These are phyloP conservation scores for Cydia strobilella DNA, from an alignment of 1,140 invertebrate genomes.

Conservation along the genomic window DNA sequence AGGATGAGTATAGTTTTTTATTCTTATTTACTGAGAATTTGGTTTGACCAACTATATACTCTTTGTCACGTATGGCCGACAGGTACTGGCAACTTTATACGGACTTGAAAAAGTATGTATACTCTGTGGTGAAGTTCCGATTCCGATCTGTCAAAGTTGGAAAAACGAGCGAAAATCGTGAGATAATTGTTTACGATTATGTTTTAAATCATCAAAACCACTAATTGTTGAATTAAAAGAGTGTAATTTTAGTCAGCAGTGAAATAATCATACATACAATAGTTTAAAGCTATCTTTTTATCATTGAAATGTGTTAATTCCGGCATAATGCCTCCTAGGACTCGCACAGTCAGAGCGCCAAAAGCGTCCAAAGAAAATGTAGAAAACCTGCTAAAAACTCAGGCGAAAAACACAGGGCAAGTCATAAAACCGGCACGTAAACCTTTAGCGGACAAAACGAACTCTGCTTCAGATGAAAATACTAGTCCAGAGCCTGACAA, in stretches of 20 bases:
- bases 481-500: constrained; percentile 40
- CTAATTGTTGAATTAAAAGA: background rate
- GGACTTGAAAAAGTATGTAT: background rate
- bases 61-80: no score
- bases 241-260: background rate
- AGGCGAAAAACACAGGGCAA: constrained; percentile 41
- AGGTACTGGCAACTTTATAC: background rate
- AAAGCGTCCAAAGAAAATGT: constrained; percentile 65
- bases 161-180: constrained; percentile 30
- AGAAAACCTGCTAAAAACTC: constrained; percentile 39
- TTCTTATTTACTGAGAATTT: no score
- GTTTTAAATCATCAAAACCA: constrained; percentile 3
- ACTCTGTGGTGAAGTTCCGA: background rate
- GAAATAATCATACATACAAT: background rate
- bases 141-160: background rate
- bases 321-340: constrained; percentile 65
- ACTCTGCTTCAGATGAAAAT: constrained; percentile 69
- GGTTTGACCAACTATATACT: no score
- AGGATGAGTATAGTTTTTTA: no score
- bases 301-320: constrained; percentile 11
- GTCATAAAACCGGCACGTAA: constrained; percentile 47
- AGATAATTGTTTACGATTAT: constrained; percentile 15
- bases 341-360: constrained; percentile 48
- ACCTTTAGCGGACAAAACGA: constrained; percentile 69
- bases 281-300: background rate